phyloP scores from a whole-genome alignment of 2,113 vertebrate species.

The Rhegmatorhina hoffmannsi region DNA sequence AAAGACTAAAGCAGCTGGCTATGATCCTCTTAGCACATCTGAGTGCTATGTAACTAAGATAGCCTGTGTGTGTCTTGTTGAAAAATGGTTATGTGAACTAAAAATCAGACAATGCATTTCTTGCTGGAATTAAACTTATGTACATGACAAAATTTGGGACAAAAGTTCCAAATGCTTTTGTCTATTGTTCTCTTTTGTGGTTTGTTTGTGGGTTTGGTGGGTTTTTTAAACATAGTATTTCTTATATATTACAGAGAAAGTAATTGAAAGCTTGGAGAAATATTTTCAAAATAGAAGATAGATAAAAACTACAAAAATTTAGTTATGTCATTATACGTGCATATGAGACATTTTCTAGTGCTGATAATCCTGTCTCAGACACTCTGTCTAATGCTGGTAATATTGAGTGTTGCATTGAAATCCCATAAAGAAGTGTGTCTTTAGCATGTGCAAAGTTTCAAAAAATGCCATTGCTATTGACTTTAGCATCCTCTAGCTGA shows the following conservation, averaged over 20 bases:
- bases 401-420: constrained; percentile 17
- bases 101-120: neutral
- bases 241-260: neutral
- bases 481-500: constrained; percentile 1
- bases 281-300: neutral
- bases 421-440: neutral
- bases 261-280: neutral
- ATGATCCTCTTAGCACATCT: neutral
- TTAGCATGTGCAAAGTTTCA: constrained; percentile 31
- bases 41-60: neutral
- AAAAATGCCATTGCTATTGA: constrained; percentile 38
- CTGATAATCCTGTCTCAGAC: constrained; percentile 21
- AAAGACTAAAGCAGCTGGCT: neutral
- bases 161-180: neutral
- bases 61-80: neutral
- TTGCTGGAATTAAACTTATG: neutral
- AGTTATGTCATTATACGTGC: neutral
- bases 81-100: neutral
- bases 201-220: too few species aligned
- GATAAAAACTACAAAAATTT: neutral
- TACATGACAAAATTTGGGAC: neutral
- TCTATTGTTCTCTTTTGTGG: neutral
- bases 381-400: constrained; percentile 18
- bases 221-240: neutral
- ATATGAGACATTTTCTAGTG: constrained; percentile 5